phyloP scores from a whole-genome alignment of 2,888 invertebrate genomes.

The Acrobasis repandana region DNA sequence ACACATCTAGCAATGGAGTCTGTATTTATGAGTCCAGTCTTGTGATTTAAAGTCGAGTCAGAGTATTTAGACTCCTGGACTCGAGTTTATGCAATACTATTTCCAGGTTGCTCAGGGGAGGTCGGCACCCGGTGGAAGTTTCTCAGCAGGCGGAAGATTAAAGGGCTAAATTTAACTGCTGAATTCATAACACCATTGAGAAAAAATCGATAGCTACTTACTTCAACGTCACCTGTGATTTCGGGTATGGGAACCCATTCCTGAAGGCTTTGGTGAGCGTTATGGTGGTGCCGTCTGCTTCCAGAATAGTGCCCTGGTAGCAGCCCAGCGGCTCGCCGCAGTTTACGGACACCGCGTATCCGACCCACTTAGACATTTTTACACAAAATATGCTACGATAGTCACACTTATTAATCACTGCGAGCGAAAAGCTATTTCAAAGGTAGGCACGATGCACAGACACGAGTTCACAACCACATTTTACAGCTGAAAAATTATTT shows the following conservation, averaged over 20 bases:
- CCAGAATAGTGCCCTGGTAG: constrained; percentile 90
- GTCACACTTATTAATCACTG: not conserved
- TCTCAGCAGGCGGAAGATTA: no score
- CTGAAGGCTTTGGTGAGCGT: constrained; percentile 91
- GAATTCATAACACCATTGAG: not conserved
- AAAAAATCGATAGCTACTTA: constrained; percentile 40
- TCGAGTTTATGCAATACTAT: no score
- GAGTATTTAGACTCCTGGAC: no score
- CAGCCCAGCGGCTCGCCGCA: constrained; percentile 90
- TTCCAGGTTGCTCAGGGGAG: no score
- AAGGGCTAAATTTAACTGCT: no score
- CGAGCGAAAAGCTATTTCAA: not conserved
- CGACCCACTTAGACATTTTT: constrained; percentile 85
- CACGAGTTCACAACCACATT: no score
- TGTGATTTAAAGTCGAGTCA: no score
- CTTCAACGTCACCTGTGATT: constrained; percentile 77
- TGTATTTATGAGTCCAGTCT: no score
- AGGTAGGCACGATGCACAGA: not conserved
- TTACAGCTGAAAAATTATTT: no score
- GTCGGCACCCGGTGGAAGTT: no score
- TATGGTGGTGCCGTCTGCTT: constrained; percentile 87
- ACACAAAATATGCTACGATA: not conserved
- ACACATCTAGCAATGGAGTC: no score
- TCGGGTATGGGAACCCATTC: constrained; percentile 86
- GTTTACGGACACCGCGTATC: constrained; percentile 92